phyloP scores from a whole-genome alignment of 2,797 vertebrate species.

The Darevskia mixta region DNA sequence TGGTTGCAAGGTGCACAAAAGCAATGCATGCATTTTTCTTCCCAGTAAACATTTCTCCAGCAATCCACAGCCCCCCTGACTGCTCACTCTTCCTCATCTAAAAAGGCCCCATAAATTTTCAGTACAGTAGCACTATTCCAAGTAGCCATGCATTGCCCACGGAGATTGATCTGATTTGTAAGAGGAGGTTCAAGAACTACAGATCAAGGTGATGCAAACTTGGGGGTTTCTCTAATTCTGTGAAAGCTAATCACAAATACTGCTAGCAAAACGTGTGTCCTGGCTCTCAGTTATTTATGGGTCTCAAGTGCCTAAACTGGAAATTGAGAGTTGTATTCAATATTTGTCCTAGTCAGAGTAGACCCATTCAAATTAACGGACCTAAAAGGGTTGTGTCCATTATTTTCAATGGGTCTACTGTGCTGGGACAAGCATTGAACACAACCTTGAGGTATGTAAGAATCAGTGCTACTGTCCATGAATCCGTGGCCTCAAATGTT shows the following conservation, averaged over 20 bases:
- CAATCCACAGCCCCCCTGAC: too few species aligned
- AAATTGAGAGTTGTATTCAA: neutral
- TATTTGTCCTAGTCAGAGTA: too few species aligned
- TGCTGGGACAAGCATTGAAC: too few species aligned
- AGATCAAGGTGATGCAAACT: neutral
- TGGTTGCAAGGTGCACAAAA: too few species aligned
- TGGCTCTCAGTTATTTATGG: neutral
- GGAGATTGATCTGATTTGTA: neutral
- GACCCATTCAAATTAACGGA: too few species aligned
- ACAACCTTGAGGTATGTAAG: neutral
- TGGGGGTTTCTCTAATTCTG: neutral
- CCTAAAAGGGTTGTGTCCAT: too few species aligned
- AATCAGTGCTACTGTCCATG: neutral
- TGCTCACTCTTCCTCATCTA: too few species aligned
- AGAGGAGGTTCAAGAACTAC: neutral
- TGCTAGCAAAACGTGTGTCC: neutral
- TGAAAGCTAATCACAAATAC: neutral
- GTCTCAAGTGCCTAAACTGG: neutral
- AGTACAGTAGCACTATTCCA: too few species aligned
- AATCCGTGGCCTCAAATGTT: neutral
- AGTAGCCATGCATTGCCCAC: neutral
- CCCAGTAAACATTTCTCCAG: too few species aligned
- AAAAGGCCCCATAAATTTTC: too few species aligned
- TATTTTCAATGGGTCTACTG: too few species aligned
- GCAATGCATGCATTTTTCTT: too few species aligned